Base-by-base conservation (phyloP, 2,113 vertebrate species). In the Sterrhoptilus dennistouni region DNA sequence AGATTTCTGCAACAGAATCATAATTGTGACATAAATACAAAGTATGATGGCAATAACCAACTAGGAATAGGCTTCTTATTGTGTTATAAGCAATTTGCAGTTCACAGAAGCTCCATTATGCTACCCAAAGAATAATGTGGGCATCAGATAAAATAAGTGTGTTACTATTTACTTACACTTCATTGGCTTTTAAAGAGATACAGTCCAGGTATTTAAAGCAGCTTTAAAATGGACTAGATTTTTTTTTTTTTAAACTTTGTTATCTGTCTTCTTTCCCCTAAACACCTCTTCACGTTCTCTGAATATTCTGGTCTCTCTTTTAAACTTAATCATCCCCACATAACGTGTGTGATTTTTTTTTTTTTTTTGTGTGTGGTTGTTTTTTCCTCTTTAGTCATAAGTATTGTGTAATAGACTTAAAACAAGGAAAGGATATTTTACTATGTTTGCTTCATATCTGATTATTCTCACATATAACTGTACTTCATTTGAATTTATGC, bases 21-120 rank as follows among this genome's bases (percentile, higher is more conserved):
- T 92, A 96, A 95, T 70, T 96, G 42, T 91, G 96, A 92, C 63
- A 97, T 69, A 92, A 96, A 95, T 71, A 54, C 59, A 84, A 97
- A 92, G 35, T 65, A 95, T 89, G 91, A 92, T 88, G 86, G 57
- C 94, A 88, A 89, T 94, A 97, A 91, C 15, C 47, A 95, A 75
- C 53, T 44, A 96, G 91, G 74, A 83, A 87, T 88, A 60, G 84
- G 38, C 11, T 95, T 88, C 57, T 90, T 81, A 87, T 88, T 96
- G 36, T 93, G 84, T 52, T 84, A 69, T 42, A 91, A 96, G 83
- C 54, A 95, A 93, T 95, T 72, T 91, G 27, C 53, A 92, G 89
- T 96, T 96, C 72, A 97, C 79, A 97, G 89, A 96, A 92, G 59
- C 53, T 90, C 40, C 28, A 93, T 93, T 83, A 71, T 28, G 22